These are phyloP conservation scores for Plebejus argus DNA, from an alignment of 2,888 invertebrate species.

Conservation along the genomic window DNA sequence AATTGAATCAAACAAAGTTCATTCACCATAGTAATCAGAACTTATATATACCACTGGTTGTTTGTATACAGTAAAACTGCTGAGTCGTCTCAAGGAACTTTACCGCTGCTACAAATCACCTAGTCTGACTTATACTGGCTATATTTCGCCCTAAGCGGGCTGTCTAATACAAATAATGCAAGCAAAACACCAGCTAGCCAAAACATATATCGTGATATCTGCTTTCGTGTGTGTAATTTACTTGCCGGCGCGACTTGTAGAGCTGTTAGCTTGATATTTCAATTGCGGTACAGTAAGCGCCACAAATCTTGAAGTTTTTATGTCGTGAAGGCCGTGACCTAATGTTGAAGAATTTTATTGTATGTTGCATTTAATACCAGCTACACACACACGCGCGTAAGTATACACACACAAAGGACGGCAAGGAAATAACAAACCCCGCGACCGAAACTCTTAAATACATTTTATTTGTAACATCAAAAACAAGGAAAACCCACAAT, in stretches of 20 bases:
- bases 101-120: slow-evolving; percentile 2
- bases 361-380: no score
- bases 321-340: background rate
- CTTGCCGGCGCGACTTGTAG: background rate
- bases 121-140: slow-evolving; percentile 1
- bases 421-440: background rate
- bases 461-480: slow-evolving; percentile 14
- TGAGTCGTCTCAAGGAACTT: background rate
- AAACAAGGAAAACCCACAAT: slow-evolving; percentile 15
- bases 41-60: background rate
- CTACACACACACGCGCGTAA: no score
- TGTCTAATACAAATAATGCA: slow-evolving; percentile 1
- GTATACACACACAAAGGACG: background rate
- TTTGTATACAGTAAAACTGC: background rate
- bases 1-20: no score
- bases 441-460: background rate
- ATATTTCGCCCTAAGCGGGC: background rate
- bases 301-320: background rate
- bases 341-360: no score
- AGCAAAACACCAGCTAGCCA: background rate
- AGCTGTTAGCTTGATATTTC: background rate
- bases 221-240: slow-evolving; percentile 2
- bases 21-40: no score
- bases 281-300: background rate
- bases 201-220: background rate